A percentile compares a stretch with the other conserved stretches of the same genome.
Evolutionary conservation across 2,797 vertebrate species (phyloP).

Genomic region (Myiothlypis coronata): DNA sequence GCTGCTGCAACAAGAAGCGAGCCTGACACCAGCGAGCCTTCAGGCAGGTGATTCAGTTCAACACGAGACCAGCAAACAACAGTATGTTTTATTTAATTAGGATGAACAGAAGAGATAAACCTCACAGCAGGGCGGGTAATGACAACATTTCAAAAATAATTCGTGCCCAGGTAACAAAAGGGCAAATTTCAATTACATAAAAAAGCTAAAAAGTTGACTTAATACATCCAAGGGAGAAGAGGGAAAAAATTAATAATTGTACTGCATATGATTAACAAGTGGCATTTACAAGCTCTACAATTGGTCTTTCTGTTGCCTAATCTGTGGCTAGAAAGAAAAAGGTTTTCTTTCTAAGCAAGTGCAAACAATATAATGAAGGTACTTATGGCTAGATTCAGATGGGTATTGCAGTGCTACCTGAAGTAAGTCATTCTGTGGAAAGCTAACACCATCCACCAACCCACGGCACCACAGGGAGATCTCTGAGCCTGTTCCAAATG

Average conservation of each 20-base stretch:
- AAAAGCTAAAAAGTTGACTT: conserved; percentile 58
- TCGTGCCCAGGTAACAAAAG: conserved; percentile 73
- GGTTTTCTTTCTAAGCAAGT: conserved; percentile 19
- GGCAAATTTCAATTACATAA: conserved; percentile 73
- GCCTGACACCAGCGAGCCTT: conserved; percentile 49
- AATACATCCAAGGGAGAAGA: neutral
- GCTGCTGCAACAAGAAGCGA: conserved; percentile 11
- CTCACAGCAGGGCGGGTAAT: conserved; percentile 70
- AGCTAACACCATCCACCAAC: neutral
- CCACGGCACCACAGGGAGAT: neutral
- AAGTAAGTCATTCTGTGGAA: neutral
- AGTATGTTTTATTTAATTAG: conserved; percentile 78
- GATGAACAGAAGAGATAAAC: conserved; percentile 76
- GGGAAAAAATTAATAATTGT: neutral
- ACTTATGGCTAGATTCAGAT: neutral
- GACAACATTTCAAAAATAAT: conserved; percentile 74
- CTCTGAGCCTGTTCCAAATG: neutral
- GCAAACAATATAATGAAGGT: neutral
- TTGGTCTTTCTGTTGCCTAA: conserved; percentile 47
- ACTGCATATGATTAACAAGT: conserved; percentile 41
- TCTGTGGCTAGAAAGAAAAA: neutral
- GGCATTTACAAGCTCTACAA: conserved; percentile 51
- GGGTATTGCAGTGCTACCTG: neutral
- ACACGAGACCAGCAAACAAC: conserved; percentile 61
- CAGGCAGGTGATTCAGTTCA: conserved; percentile 69